These are phyloP conservation scores for Saccostrea cuccullata DNA, from an alignment of 1,140 invertebrate genomes.

Conservation along the genomic window DNA sequence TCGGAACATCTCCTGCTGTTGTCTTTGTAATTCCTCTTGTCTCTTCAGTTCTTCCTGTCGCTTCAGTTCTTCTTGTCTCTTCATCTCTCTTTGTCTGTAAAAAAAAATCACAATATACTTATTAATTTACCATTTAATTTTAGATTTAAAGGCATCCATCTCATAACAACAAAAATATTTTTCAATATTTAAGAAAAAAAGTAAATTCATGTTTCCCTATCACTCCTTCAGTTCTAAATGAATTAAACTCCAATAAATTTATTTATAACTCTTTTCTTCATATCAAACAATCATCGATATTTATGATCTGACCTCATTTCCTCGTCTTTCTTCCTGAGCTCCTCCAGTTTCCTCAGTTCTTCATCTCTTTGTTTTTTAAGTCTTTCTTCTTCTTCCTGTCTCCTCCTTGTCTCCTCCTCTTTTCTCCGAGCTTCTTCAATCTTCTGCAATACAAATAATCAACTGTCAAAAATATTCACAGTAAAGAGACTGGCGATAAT, in stretches of 20 bases:
- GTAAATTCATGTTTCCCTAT: too few relatives aligned
- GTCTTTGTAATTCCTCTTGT: slow-evolving; percentile 53
- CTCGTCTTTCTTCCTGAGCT: slow-evolving; percentile 45
- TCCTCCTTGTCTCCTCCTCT: slow-evolving; percentile 58
- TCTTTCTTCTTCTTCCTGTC: slow-evolving; percentile 57
- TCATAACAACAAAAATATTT: too few relatives aligned
- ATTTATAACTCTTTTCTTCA: too few relatives aligned
- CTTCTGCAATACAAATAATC: slow-evolving; percentile 36
- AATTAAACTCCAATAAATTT: too few relatives aligned
- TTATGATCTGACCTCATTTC: slow-evolving; percentile 48
- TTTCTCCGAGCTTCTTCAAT: slow-evolving; percentile 55
- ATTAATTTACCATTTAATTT: neutral
- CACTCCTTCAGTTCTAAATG: too few relatives aligned
- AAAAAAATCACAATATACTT: neutral
- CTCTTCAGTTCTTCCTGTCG: slow-evolving; percentile 45
- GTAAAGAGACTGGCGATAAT: neutral
- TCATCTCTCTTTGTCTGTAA: slow-evolving; percentile 46
- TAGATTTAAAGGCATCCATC: too few relatives aligned
- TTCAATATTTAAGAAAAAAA: too few relatives aligned
- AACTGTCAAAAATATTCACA: neutral
- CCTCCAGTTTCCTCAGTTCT: slow-evolving; percentile 55
- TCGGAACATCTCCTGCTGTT: slow-evolving; percentile 57
- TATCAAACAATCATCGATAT: too few relatives aligned
- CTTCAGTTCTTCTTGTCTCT: slow-evolving; percentile 46
- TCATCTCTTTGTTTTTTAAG: slow-evolving; percentile 52